Base-by-base conservation (phyloP, 1,140 invertebrate species). In the Calephelis nemesis region DNA sequence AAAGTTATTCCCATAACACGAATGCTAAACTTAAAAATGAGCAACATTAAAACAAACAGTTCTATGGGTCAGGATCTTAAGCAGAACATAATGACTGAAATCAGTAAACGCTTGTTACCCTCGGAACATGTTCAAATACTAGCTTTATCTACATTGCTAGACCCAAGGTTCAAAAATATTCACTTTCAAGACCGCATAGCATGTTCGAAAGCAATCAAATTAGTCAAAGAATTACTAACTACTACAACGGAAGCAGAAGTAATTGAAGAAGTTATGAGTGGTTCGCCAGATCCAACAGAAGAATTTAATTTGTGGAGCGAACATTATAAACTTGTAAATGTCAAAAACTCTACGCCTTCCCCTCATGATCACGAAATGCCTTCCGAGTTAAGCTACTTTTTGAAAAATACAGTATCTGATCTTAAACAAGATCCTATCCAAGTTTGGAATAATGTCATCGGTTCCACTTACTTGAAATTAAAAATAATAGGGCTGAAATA, bases 381-480 rank as follows among this genome's bases (percentile, higher is more conserved):
- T n/a, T n/a, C n/a, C n/a, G n/a, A n/a, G n/a, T n/a, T n/a, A n/a
- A n/a, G n/a, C n/a, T n/a, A n/a, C n/a, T n/a, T n/a, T n/a, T n/a
- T n/a, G n/a, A n/a, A n/a, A n/a, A n/a, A n/a, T n/a, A n/a, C n/a
- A n/a, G n/a, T n/a, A n/a, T n/a, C n/a, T 68, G 70, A 73, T 64
- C 70, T 79, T 49, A 71, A 73, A 63, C 69, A 71, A 63, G 68
- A 75, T 68, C 75, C 73, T 62, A 75, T 73, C 65, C 67, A 71
- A 73, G 58, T 79, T 65, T 75, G 73, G 77, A 70, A 71, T 68
- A 73, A 77, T 65, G 68, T 71, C 63, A 72, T 72, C 63, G 70
- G 66, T 72, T 72, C 70, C 63, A 72, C 68, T 73, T 69, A 73
- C 64, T 67, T 63, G 67, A 72, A 68, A 72, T 72, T 68, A 65